These are phyloP conservation scores for Lagenorhynchus albirostris DNA, from an alignment of 2,113 vertebrate genomes.

Conservation along the genomic window DNA sequence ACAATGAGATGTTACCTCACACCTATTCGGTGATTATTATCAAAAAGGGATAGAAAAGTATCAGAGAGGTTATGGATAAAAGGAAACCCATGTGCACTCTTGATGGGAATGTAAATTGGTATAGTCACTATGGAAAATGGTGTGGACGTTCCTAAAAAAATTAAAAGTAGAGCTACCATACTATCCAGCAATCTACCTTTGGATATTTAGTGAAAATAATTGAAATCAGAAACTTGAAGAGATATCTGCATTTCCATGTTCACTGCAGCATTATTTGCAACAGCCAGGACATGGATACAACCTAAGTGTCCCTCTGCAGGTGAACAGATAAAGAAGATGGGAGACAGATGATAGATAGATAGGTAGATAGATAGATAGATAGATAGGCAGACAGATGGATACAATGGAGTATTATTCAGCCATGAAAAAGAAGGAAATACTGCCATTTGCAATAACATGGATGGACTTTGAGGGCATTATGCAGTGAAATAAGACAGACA, in stretches of 20 bases:
- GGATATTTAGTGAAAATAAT: background rate
- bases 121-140: background rate
- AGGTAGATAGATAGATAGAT: too few species aligned
- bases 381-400: too few species aligned
- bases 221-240: background rate
- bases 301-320: background rate
- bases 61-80: background rate
- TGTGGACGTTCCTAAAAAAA: background rate
- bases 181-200: background rate
- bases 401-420: background rate
- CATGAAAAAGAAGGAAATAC: background rate
- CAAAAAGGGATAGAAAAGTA: background rate
- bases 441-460: background rate
- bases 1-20: background rate
- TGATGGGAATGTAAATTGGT: background rate
- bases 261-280: background rate
- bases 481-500: background rate
- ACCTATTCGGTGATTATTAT: background rate
- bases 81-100: background rate
- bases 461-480: background rate
- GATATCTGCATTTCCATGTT: background rate
- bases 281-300: background rate
- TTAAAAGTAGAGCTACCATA: background rate
- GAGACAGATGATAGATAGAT: background rate
- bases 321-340: background rate